These are phyloP conservation scores for Agelas oroides DNA, from an alignment of 37 sponge, comb jelly and placozoan genomes.

Conservation along the genomic window DNA sequence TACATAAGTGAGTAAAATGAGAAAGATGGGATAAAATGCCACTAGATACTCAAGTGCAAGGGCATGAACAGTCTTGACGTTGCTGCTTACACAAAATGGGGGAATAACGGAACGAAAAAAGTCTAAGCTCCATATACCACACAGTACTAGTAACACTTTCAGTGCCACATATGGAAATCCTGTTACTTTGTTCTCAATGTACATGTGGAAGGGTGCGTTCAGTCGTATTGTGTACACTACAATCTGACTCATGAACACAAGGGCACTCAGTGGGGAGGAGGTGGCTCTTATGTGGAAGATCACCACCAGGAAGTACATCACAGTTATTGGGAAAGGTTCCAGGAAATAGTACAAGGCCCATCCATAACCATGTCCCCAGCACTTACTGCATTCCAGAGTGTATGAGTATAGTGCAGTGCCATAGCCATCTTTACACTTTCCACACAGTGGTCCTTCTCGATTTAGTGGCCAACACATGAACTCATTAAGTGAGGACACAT, in stretches of 20 bases:
- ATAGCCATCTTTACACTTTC: background rate
- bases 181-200: too few species aligned
- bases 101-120: conserved; percentile 49
- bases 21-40: conserved; percentile 41
- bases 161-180: background rate
- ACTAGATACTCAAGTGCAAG: conserved; percentile 31
- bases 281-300: conserved; percentile 19
- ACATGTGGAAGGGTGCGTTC: too few species aligned
- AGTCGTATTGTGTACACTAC: background rate
- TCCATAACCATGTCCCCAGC: background rate
- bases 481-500: conserved; percentile 5
- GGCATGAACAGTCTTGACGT: conserved; percentile 29
- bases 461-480: conserved; percentile 33
- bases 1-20: conserved; percentile 1
- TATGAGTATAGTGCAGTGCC: conserved; percentile 11
- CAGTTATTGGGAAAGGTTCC: background rate
- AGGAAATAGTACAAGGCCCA: conserved; percentile 16
- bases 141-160: background rate
- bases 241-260: conserved; percentile 21
- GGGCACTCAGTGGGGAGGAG: background rate
- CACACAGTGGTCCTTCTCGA: background rate
- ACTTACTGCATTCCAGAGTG: conserved; percentile 6
- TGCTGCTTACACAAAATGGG: conserved; percentile 36
- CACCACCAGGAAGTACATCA: background rate
- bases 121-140: conserved; percentile 58